Evolutionary conservation across 2,797 vertebrate genomes (phyloP).

Genomic region (Pseudochromis fuscus): DNA sequence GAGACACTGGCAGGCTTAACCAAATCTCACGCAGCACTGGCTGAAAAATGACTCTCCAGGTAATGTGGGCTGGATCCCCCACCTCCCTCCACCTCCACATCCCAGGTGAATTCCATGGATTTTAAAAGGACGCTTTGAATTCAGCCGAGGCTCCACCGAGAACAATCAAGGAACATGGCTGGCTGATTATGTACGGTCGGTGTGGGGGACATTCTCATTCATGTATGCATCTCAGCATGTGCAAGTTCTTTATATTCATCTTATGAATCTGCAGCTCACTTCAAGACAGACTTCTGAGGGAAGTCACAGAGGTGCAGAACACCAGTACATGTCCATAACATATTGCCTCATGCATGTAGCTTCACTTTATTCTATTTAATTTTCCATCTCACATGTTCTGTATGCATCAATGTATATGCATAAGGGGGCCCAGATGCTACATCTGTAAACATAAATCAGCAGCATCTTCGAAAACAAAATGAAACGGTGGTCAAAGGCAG

Average conservation of each 20-base stretch:
- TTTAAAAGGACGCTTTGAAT: slow-evolving; percentile 84
- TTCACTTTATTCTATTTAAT: slow-evolving; percentile 26
- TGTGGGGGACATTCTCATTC: slow-evolving; percentile 83
- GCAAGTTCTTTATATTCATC: slow-evolving; percentile 71
- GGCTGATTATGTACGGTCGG: slow-evolving; percentile 82
- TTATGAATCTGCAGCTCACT: slow-evolving; percentile 65
- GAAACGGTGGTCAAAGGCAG: slow-evolving; percentile 4
- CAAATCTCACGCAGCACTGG: slow-evolving; percentile 76
- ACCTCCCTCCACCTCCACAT: slow-evolving; percentile 21
- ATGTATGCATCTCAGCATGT: slow-evolving; percentile 80
- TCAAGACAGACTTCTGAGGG: slow-evolving; percentile 66
- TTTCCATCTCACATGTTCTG: slow-evolving; percentile 6
- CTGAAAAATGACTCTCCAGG: slow-evolving; percentile 76
- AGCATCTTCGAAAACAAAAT: slow-evolving; percentile 7
- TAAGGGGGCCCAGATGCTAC: background rate
- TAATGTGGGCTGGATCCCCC: slow-evolving; percentile 59
- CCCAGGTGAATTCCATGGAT: slow-evolving; percentile 83
- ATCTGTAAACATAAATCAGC: slow-evolving; percentile 28
- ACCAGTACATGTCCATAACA: slow-evolving; percentile 39
- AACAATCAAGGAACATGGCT: slow-evolving; percentile 84
- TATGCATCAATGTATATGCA: slow-evolving; percentile 1
- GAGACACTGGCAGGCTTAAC: slow-evolving; percentile 75
- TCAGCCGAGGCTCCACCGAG: slow-evolving; percentile 74
- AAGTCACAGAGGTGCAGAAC: slow-evolving; percentile 53
- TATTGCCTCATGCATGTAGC: slow-evolving; percentile 26